These are phyloP conservation scores for Sycophila texana DNA, from an alignment of 2,888 invertebrate species.

Conservation along the genomic window DNA sequence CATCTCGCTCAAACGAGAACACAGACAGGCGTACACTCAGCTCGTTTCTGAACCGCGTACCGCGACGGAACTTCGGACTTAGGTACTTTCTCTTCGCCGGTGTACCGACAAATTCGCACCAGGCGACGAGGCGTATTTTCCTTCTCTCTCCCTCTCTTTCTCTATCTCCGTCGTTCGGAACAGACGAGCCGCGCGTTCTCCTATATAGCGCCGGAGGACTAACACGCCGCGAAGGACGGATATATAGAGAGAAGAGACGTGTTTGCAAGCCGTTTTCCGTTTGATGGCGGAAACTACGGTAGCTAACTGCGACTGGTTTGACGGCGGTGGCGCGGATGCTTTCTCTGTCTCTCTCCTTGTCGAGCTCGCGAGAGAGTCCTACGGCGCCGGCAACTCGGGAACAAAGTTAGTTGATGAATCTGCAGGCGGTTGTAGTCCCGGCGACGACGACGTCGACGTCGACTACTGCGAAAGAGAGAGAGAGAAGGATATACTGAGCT, in stretches of 20 bases:
- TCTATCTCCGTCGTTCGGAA: background rate
- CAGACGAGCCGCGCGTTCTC: background rate
- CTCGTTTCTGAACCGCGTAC: too few species aligned
- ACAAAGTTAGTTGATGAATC: constrained; percentile 75
- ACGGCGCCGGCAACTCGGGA: constrained; percentile 64
- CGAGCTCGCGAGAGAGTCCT: constrained; percentile 65
- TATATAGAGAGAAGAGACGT: constrained; percentile 57
- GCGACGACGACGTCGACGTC: constrained; percentile 39
- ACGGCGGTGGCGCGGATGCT: constrained; percentile 58
- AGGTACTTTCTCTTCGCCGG: constrained; percentile 4
- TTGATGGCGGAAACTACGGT: constrained; percentile 71
- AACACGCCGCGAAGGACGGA: constrained; percentile 2
- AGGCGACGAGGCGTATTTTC: constrained; percentile 10
- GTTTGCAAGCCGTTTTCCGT: constrained; percentile 72
- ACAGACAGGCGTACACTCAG: background rate
- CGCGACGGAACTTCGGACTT: constrained; percentile 1
- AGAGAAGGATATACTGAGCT: constrained; percentile 31
- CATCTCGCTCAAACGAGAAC: constrained; percentile 20
- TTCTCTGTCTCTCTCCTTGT: constrained; percentile 25
- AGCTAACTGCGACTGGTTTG: constrained; percentile 73
- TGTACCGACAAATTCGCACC: constrained; percentile 34
- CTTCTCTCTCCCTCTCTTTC: background rate
- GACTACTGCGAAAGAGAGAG: constrained; percentile 45
- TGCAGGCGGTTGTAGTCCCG: constrained; percentile 63
- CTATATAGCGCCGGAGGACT: background rate